Evolutionary conservation across 2,113 vertebrate genomes (phyloP), one percentile per base, ranked within the genome.

Genomic region (Narcine bancroftii): DNA sequence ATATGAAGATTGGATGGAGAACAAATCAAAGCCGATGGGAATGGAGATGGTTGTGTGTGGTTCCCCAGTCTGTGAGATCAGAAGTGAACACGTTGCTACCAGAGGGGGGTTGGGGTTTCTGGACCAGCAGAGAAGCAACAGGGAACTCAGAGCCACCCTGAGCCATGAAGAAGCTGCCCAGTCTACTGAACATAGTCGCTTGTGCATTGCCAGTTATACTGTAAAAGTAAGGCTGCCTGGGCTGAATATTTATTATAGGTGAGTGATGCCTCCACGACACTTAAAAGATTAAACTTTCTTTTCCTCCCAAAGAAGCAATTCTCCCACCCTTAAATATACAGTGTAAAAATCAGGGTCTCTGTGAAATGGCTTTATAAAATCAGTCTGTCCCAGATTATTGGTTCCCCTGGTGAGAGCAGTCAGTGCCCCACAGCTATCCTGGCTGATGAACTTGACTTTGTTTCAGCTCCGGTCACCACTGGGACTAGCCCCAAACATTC

Each of bases 261-360:
- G 65, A 9, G 66, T 47, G 13, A 91, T 69, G 89, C 89, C 42
- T 63, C 53, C 29, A 63, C 10, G 66, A 39, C 66, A 69, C 87
- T 91, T 87, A 53, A 87, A n/a, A 87, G 33, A 87, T 87, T 87
- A 19, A 85, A 85, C 53, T 2, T 63, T 56, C n/a, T 87, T 36
- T 3, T 81, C 47, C 47, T 39, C 33, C 53, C n/a, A 60, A 87
- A 47, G 45, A 81, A 45, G 45, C 42, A 63, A 56, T 63, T 36
- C 33, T 87, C 36, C 53, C 50, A 85, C 53, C n/a, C 21, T 81
- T 56, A 85, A 56, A 85, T n/a, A 24, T 60, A 15, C 36, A 87
- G 81, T 60, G 60, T 53, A 87, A 56, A 60, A 17, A 87, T 60
- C 50, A 19, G 36, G 53, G 33, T 60, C 10, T 6, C 33, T 87